Evolutionary conservation across 1,140 invertebrate species (phyloP).

Genomic region (Zeugodacus cucurbitae): DNA sequence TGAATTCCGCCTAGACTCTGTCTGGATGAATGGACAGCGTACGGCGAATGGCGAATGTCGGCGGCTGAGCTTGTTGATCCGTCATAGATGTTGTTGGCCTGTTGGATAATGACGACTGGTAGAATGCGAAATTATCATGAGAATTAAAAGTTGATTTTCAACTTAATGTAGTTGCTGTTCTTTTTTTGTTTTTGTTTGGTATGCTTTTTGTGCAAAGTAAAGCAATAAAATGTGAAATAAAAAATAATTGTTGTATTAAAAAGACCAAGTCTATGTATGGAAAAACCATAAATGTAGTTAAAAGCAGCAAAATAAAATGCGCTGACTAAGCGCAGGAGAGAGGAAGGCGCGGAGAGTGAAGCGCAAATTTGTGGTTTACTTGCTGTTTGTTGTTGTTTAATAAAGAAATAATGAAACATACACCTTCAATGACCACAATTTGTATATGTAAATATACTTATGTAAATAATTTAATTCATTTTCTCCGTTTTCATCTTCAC

Average conservation of each 20-base stretch:
- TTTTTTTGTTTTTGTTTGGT: too few species aligned
- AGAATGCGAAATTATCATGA: constrained; percentile 27
- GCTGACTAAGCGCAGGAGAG: neutral
- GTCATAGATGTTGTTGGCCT: neutral
- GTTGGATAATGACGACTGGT: constrained; percentile 14
- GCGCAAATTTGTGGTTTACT: neutral
- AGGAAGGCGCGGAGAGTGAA: neutral
- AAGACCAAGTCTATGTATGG: neutral
- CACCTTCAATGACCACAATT: neutral
- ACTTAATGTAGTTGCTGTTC: neutral
- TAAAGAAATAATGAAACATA: neutral
- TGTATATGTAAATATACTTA: neutral
- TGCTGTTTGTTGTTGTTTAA: neutral
- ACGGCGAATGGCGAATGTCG: too few species aligned
- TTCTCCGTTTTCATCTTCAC: neutral
- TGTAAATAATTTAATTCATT: neutral
- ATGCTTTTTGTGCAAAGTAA: neutral
- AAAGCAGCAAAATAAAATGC: neutral
- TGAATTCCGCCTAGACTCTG: constrained; percentile 12
- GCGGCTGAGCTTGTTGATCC: neutral
- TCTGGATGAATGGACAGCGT: neutral
- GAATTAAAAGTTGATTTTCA: constrained; percentile 26
- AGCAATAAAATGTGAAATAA: neutral
- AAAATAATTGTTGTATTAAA: neutral
- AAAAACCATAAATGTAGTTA: neutral